A percentile compares a stretch with the other conserved stretches of the same genome.
phyloP scores from a whole-genome alignment of 2,888 invertebrate species.

The Lasius platythorax region DNA sequence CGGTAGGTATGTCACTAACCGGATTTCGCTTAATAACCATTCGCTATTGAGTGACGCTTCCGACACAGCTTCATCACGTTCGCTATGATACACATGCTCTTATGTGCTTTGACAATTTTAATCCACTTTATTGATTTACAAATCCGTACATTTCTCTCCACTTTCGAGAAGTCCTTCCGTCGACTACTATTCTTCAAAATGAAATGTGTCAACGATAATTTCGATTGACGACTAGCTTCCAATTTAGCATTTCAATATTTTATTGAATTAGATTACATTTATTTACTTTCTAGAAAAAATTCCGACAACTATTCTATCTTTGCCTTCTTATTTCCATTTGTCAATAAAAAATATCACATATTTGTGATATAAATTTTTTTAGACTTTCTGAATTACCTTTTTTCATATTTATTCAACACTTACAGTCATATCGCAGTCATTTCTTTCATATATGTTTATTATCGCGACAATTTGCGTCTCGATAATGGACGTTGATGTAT shows the following conservation, averaged over 20 bases:
- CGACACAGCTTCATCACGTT: constrained; percentile 57
- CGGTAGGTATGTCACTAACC: constrained; percentile 78
- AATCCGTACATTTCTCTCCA: constrained; percentile 5
- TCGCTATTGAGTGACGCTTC: constrained; percentile 70
- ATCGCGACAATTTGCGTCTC: constrained; percentile 28
- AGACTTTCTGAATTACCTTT: neutral
- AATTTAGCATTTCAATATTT: neutral
- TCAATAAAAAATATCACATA: neutral
- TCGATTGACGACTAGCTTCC: neutral
- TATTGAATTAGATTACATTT: neutral
- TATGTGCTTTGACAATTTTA: constrained; percentile 37
- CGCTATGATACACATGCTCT: constrained; percentile 51
- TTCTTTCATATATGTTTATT: constrained; percentile 10
- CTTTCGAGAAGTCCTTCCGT: neutral
- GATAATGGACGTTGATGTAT: constrained; percentile 44
- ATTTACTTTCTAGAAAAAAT: neutral
- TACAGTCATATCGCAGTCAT: neutral
- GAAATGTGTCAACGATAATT: neutral
- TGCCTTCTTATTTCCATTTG: neutral
- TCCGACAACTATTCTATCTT: too few relatives aligned
- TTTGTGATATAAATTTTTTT: neutral
- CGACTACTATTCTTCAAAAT: neutral
- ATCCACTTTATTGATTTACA: constrained; percentile 34
- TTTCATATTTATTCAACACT: neutral
- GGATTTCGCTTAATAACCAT: constrained; percentile 77